Evolutionary conservation across 2,888 invertebrate genomes (phyloP).

Genomic region (Zelleria hepariella): DNA sequence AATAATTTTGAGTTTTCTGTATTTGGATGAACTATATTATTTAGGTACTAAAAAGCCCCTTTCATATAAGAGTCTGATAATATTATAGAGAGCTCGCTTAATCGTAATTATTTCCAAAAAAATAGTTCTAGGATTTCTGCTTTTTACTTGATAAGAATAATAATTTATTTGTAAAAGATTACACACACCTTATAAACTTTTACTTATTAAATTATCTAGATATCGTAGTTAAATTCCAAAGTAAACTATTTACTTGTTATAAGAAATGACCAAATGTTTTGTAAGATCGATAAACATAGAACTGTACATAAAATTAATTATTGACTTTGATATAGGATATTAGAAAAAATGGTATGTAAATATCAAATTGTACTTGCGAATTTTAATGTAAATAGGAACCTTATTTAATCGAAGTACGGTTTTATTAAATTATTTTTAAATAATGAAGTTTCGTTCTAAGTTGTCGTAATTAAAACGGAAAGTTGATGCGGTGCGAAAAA

Average conservation of each 20-base stretch:
- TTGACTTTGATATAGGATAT: constrained; percentile 2
- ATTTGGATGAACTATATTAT: no score
- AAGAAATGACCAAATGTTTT: constrained; percentile 69
- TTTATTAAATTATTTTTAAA: constrained; percentile 59
- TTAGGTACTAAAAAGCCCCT: no score
- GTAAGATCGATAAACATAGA: constrained; percentile 43
- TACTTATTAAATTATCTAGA: not conserved
- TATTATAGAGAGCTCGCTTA: not conserved
- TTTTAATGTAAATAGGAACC: constrained; percentile 55
- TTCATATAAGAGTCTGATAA: not conserved
- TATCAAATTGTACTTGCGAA: constrained; percentile 60
- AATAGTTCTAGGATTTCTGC: not conserved
- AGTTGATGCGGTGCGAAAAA: constrained; percentile 64
- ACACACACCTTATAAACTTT: not conserved
- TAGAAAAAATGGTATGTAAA: constrained; percentile 47
- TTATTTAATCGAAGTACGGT: constrained; percentile 36
- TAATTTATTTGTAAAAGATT: not conserved
- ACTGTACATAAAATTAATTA: constrained; percentile 3
- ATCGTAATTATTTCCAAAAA: not conserved
- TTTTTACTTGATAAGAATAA: no score
- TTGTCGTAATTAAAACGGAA: constrained; percentile 50
- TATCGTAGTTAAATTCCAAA: constrained; percentile 2
- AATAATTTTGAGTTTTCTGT: no score
- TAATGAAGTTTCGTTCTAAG: constrained; percentile 34
- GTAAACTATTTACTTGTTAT: constrained; percentile 41